Evolutionary conservation across 2,888 invertebrate genomes (phyloP).

Genomic region (Xylocampa areola): DNA sequence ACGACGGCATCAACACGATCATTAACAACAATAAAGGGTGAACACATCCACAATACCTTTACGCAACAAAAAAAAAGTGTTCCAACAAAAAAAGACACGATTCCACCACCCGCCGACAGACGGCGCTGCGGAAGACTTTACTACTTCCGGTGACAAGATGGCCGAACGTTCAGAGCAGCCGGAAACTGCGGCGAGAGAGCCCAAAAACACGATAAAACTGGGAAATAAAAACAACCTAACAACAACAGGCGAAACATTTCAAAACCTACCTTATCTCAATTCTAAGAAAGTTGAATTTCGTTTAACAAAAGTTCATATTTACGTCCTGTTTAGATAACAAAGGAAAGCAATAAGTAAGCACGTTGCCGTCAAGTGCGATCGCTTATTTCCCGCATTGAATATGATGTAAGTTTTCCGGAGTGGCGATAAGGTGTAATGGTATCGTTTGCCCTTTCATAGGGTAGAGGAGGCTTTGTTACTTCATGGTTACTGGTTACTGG

Average conservation of each 20-base stretch:
- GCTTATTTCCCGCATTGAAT: constrained; percentile 84
- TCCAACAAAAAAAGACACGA: constrained; percentile 70
- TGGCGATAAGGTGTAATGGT: constrained; percentile 81
- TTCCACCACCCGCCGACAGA: constrained; percentile 73
- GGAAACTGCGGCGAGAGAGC: constrained; percentile 82
- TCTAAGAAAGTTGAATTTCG: background rate
- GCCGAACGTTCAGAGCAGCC: constrained; percentile 82
- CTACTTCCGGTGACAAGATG: constrained; percentile 89
- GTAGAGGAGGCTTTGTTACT: constrained; percentile 57
- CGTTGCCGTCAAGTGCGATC: constrained; percentile 80
- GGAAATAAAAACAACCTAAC: constrained; percentile 40
- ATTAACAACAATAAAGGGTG: constrained; percentile 52
- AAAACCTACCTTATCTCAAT: constrained; percentile 14
- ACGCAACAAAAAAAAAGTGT: constrained; percentile 64
- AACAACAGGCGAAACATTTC: background rate
- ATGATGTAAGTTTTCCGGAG: constrained; percentile 86
- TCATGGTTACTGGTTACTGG: constrained; percentile 54
- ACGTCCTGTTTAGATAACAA: constrained; percentile 47
- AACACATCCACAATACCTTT: constrained; percentile 46
- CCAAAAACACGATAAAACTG: constrained; percentile 76
- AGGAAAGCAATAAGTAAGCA: constrained; percentile 75
- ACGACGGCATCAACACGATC: constrained; percentile 27
- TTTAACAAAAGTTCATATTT: background rate
- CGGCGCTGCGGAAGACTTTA: constrained; percentile 87
- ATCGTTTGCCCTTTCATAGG: constrained; percentile 71